These are phyloP conservation scores for Electrona antarctica DNA, from an alignment of 2,113 vertebrate species.

Conservation along the genomic window DNA sequence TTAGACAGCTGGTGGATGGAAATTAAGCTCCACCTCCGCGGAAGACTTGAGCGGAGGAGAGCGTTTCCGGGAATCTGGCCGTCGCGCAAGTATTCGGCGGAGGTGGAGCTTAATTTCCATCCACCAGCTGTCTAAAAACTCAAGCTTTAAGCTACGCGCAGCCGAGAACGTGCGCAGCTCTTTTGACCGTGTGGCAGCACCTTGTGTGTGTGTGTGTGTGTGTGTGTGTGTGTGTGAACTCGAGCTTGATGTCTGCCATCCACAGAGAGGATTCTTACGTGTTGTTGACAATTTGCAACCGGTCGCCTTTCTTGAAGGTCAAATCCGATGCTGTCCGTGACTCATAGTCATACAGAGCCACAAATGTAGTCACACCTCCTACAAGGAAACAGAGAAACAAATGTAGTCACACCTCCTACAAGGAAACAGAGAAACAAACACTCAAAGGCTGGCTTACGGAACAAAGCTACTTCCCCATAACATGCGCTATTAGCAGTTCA, in stretches of 20 bases:
- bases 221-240: conserved; percentile 27
- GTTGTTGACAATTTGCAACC: conserved; percentile 97
- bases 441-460: not conserved
- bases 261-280: conserved; percentile 84
- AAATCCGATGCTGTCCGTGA: conserved; percentile 92
- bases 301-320: conserved; percentile 95
- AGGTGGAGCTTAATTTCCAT: too few relatives aligned
- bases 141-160: too few relatives aligned
- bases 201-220: conserved; percentile 13
- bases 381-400: conserved; percentile 74
- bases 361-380: conserved; percentile 98
- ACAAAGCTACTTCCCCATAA: not conserved
- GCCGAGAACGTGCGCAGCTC: too few relatives aligned
- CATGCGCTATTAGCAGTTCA: not conserved
- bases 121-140: too few relatives aligned
- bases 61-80: too few relatives aligned
- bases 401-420: conserved; percentile 93
- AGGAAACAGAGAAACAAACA: conserved; percentile 1
- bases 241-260: conserved; percentile 21
- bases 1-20: too few relatives aligned
- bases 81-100: too few relatives aligned
- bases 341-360: conserved; percentile 97
- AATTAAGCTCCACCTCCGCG: too few relatives aligned
- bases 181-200: too few relatives aligned
- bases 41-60: too few relatives aligned